phyloP scores from a whole-genome alignment of 2,888 invertebrate species.

The Choreutis nemorana region DNA sequence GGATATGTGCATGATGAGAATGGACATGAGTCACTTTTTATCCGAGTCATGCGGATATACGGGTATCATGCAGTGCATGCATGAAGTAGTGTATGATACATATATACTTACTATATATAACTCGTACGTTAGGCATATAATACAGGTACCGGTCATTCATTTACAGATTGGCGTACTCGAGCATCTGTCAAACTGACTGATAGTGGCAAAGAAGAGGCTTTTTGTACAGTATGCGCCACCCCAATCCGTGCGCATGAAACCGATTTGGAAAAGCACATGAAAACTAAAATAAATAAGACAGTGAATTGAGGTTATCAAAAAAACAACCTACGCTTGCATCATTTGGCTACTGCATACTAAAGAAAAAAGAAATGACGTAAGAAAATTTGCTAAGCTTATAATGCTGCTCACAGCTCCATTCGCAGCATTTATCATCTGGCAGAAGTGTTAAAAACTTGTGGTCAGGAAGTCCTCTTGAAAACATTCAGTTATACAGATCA shows the following conservation, averaged over 20 bases:
- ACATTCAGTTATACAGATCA: constrained; percentile 7
- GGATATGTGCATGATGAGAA: too few relatives aligned
- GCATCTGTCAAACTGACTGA: too few relatives aligned
- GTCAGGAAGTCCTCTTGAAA: constrained; percentile 8
- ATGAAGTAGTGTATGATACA: too few relatives aligned
- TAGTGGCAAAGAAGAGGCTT: constrained; percentile 8
- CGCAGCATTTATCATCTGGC: constrained; percentile 8
- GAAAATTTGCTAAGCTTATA: constrained; percentile 5
- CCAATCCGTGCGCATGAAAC: constrained; percentile 8
- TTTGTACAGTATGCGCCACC: constrained; percentile 6
- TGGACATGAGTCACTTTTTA: too few relatives aligned
- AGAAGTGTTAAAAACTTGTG: constrained; percentile 7
- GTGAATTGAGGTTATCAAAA: too few relatives aligned
- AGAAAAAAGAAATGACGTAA: constrained; percentile 3
- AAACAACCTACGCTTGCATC: constrained; percentile 5
- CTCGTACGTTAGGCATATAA: too few relatives aligned
- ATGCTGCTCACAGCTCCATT: constrained; percentile 8
- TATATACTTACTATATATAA: too few relatives aligned
- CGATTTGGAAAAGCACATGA: constrained; percentile 9
- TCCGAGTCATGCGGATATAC: too few relatives aligned
- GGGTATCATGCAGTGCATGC: too few relatives aligned
- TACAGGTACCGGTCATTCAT: too few relatives aligned
- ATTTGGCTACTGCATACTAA: constrained; percentile 5
- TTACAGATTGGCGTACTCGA: constrained; percentile 7
- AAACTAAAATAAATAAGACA: constrained; percentile 8